Base-by-base conservation (phyloP, 2,113 vertebrate genomes). In the Riparia riparia region DNA sequence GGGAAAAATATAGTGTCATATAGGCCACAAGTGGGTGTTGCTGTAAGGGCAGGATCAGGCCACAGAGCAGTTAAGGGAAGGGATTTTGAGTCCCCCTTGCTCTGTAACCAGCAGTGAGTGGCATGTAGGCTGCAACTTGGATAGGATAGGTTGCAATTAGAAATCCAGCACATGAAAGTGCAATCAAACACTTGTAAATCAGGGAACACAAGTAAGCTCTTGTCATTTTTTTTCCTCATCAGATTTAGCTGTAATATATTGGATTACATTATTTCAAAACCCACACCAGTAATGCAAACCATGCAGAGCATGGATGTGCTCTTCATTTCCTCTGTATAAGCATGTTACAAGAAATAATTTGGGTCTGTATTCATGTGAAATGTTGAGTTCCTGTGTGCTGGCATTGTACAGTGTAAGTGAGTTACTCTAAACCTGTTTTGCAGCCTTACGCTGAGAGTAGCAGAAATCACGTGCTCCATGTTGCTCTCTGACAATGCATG, bases 181-280 rank as follows among this genome's bases (percentile, higher is more conserved):
- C 96, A 96, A 95, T 93, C 85, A 86, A 89, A 85, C 34, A 71
- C 50, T 73, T 41, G 18, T 95, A 93, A 96, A 89, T 96, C 61
- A 73, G 24, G 51, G 54, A 95, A 83, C 58, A 82, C 54, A 87
- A 53, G 18, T 69, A 22, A 76, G 84, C 47, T 77, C 39, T 18
- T 76, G 74, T 85, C 64, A 96, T 82, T 81, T 92, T 57, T 57
- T 97, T 97, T 98, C 94, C 82, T 95, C 79, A 86, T 86, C 93
- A 95, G 95, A 93, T 80, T 90, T 95, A 86, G 66, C 71, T 88
- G 86, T 71, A 50, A n/a, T 71, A 28, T 66, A 82, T 97, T 96
- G 66, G 31, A 71, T 95, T 94, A 64, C 31, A 34, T 77, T 54
- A 80, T 89, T 87, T 60, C 50, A 83, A 93, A 90, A 13, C 10